Evolutionary conservation across 2,113 vertebrate genomes (phyloP), one percentile per base, ranked within the genome.

Genomic region (Psettodes erumei): DNA sequence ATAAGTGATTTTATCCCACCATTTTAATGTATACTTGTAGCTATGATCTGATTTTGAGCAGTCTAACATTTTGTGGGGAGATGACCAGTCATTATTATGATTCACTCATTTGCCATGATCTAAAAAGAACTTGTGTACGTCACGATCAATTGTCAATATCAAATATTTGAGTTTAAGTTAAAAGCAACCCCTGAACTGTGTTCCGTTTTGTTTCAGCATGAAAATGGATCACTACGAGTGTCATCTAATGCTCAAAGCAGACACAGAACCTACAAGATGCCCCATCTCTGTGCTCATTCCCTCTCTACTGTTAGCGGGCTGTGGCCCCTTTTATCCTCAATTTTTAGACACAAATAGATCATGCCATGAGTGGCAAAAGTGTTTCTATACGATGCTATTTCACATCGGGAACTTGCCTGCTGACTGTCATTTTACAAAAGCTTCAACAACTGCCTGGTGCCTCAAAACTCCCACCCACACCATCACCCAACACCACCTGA

Each of bases 331-430:
- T 72, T 40, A 47, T 54, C 4, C 23, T n/a, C 0, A 4, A 4
- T 35, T 79, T 8, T 32, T 78, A 15, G 37, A 64, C 75, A n/a
- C 4, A 79, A 69, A 76, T 69, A 86, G 66, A 28, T 33, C 6
- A 5, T 27, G 51, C 71, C 67, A 37, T 43, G 11, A 53, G 1
- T 30, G 55, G 75, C 60, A 25, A 27, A 35, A 71, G 23, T 3
- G 1, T 32, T 45, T 56, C 33, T 8, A 21, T 28, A 8, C 19
- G 2, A n/a, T 30, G 3, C 27, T 11, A 25, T 48, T 35, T 74
- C 25, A 32, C 6, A 63, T 32, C 33, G 28, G 60, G 25, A 33
- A 61, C 32, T 21, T 16, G 15, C 43, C 0, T 55, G 33, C 43
- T 27, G 33, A 60, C 5, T 54, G 6, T 13, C 73, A 50, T 60